Conservation (phyloP, 2,888 invertebrate genomes). For the Rhingia rostrata region DNA sequence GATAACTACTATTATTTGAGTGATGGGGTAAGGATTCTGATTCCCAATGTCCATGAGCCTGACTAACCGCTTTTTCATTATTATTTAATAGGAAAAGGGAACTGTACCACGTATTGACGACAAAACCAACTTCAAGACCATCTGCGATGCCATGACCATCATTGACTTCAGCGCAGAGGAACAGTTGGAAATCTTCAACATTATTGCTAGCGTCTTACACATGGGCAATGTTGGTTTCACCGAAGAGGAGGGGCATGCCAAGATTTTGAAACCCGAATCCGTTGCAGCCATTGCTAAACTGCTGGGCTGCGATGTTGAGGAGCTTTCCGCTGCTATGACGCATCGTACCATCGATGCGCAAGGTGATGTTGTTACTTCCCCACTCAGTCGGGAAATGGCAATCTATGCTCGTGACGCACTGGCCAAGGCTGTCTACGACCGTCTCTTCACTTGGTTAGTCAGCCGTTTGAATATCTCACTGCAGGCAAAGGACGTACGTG, state of each 20-base stretch:
- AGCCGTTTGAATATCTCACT: constrained; percentile 90
- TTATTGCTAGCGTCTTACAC: constrained; percentile 93
- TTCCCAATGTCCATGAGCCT: not conserved
- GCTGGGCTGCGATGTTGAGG: constrained; percentile 87
- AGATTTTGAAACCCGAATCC: constrained; percentile 87
- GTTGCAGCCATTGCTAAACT: constrained; percentile 89
- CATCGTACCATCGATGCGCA: constrained; percentile 94
- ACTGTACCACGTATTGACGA: constrained; percentile 85
- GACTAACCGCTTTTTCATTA: constrained; percentile 16
- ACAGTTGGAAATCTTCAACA: constrained; percentile 89
- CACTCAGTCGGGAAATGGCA: constrained; percentile 91
- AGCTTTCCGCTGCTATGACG: constrained; percentile 89
- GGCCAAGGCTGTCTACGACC: constrained; percentile 95
- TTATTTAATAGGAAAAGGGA: constrained; percentile 82
- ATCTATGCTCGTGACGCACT: constrained; percentile 94
- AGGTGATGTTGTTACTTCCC: constrained; percentile 92
- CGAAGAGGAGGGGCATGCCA: constrained; percentile 88
- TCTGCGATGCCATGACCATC: constrained; percentile 89
- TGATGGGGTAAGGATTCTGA: constrained; percentile 86
- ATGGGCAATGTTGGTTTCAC: constrained; percentile 93
- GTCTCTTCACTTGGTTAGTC: constrained; percentile 95
- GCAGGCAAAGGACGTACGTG: constrained; percentile 85
- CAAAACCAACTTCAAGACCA: constrained; percentile 87
- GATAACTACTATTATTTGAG: constrained; percentile 91
- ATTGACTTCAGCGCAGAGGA: constrained; percentile 90